Evolutionary conservation across 2,888 invertebrate genomes (phyloP).

Genomic region (Eupelmus urozonus): DNA sequence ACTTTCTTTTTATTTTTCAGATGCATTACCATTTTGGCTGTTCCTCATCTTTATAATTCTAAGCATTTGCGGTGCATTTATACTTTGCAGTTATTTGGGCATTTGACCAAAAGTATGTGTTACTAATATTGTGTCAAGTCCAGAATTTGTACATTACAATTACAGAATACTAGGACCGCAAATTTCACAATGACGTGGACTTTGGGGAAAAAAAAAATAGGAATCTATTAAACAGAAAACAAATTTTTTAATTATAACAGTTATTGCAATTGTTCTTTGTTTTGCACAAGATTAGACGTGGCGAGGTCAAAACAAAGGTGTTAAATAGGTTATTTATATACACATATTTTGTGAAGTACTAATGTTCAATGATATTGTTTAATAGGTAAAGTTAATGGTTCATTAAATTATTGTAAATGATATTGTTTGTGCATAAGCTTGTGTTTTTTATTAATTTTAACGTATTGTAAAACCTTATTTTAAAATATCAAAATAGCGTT

Average conservation of each 20-base stretch:
- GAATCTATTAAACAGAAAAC: slow-evolving; percentile 31
- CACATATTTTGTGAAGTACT: slow-evolving; percentile 49
- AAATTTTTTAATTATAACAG: slow-evolving; percentile 19
- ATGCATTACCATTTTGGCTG: slow-evolving; percentile 89
- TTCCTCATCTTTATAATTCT: slow-evolving; percentile 87
- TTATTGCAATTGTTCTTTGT: slow-evolving; percentile 49
- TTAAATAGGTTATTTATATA: slow-evolving; percentile 37
- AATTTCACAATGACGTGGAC: slow-evolving; percentile 38
- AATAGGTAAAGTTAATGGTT: slow-evolving; percentile 50
- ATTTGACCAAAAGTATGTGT: slow-evolving; percentile 77
- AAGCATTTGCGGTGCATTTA: slow-evolving; percentile 88
- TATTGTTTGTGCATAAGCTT: slow-evolving; percentile 41
- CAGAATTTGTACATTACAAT: slow-evolving; percentile 51
- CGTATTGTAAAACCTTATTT: slow-evolving; percentile 37
- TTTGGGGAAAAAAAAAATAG: slow-evolving; percentile 29
- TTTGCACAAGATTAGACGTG: slow-evolving; percentile 43
- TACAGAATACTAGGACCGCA: slow-evolving; percentile 12
- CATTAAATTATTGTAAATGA: slow-evolving; percentile 59
- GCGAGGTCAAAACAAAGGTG: slow-evolving; percentile 22
- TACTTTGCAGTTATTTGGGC: slow-evolving; percentile 90
- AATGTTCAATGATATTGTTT: slow-evolving; percentile 52
- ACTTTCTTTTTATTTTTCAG: slow-evolving; percentile 80
- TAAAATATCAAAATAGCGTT: slow-evolving; percentile 33
- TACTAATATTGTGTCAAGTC: slow-evolving; percentile 5
- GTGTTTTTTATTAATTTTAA: slow-evolving; percentile 34